phyloP scores from a whole-genome alignment of 2,113 vertebrate species.

The Sterna hirundo region DNA sequence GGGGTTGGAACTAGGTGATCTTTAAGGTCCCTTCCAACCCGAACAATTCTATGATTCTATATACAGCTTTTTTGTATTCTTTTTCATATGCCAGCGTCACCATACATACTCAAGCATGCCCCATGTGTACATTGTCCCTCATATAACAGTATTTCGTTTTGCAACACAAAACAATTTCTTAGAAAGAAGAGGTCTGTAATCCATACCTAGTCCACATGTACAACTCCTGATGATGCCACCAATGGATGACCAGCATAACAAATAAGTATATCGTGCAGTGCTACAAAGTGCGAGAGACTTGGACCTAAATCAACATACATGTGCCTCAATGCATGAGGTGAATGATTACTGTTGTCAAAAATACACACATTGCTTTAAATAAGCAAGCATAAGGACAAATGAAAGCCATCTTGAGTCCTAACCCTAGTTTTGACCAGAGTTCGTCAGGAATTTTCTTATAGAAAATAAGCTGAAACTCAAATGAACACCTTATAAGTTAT shows the following conservation, averaged over 20 bases:
- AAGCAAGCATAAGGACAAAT: neutral
- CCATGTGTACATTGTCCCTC: no score
- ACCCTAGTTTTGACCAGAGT: neutral
- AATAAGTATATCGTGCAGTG: neutral
- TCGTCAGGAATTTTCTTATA: neutral
- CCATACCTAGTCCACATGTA: neutral
- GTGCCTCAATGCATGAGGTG: neutral
- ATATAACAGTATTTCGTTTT: neutral
- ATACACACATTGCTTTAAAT: neutral
- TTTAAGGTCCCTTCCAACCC: no score
- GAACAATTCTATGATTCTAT: neutral
- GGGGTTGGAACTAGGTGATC: no score
- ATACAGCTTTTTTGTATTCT: neutral
- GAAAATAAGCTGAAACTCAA: neutral
- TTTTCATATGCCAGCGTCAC: neutral
- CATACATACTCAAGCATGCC: neutral
- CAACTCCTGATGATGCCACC: neutral
- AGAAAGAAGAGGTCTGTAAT: neutral
- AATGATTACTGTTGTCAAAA: neutral
- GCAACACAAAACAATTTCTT: neutral
- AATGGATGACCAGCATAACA: neutral
- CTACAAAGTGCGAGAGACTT: neutral
- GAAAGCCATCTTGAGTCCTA: neutral
- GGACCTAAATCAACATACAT: neutral
- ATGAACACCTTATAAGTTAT: fast-evolving